These are phyloP conservation scores for Pyrocoelia pectoralis DNA, from an alignment of 2,888 invertebrate genomes.

Conservation along the genomic window DNA sequence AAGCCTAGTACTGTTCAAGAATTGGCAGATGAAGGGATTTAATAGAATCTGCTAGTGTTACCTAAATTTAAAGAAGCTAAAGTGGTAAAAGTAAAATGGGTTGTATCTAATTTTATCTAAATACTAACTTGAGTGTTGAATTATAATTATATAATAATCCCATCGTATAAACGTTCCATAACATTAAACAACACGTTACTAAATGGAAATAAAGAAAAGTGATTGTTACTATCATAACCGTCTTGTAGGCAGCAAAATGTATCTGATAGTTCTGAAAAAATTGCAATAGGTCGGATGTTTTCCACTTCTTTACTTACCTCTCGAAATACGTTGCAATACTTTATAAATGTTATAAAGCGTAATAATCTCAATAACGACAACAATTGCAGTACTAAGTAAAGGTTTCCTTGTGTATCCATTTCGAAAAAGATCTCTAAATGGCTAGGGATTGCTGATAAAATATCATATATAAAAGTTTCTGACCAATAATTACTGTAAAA, in stretches of 20 bases:
- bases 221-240: constrained; percentile 25
- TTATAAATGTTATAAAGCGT: constrained; percentile 38
- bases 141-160: constrained; percentile 4
- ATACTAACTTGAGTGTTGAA: too few relatives aligned
- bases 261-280: constrained; percentile 37
- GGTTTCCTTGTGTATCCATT: background rate
- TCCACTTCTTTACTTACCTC: constrained; percentile 28
- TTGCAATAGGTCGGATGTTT: background rate
- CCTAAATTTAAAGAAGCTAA: too few relatives aligned
- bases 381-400: constrained; percentile 28
- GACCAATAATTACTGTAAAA: constrained; percentile 51
- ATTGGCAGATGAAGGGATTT: too few relatives aligned
- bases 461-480: constrained; percentile 52
- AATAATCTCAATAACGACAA: constrained; percentile 32
- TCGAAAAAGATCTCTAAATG: constrained; percentile 30
- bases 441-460: constrained; percentile 50
- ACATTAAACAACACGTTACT: constrained; percentile 35
- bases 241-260: constrained; percentile 26
- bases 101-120: too few relatives aligned
- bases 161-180: constrained; percentile 10
- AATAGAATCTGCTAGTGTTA: too few relatives aligned
- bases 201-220: constrained; percentile 37
- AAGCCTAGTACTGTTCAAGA: too few relatives aligned
- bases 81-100: too few relatives aligned
- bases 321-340: constrained; percentile 30